These are phyloP conservation scores for Falco concolor DNA, from an alignment of 2,797 vertebrate species.

Conservation along the genomic window DNA sequence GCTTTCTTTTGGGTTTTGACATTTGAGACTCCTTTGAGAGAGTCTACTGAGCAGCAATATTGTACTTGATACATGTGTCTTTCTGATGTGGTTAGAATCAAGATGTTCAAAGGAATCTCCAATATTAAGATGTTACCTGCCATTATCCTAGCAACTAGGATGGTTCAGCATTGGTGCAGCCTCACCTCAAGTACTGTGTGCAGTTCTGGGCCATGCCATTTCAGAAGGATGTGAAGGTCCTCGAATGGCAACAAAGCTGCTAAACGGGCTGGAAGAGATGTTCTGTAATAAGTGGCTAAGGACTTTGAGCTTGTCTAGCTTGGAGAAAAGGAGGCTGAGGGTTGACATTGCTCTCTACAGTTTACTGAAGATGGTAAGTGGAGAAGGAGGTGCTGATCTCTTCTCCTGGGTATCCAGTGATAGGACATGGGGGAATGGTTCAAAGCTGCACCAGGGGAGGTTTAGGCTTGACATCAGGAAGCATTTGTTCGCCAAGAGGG, in stretches of 20 bases:
- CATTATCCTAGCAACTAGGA: neutral
- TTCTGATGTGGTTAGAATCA: neutral
- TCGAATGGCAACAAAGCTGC: neutral
- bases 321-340: neutral
- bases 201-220: neutral
- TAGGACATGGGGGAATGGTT: neutral
- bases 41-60: neutral
- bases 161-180: neutral
- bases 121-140: neutral
- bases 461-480: neutral
- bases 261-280: neutral
- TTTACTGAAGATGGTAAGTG: neutral
- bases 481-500: rapidly evolving
- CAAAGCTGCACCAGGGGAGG: neutral
- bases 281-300: neutral
- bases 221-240: neutral
- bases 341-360: rapidly evolving
- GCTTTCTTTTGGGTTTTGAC: neutral
- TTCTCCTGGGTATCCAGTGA: neutral
- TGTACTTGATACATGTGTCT: rapidly evolving
- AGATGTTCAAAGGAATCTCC: neutral
- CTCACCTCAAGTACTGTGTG: neutral
- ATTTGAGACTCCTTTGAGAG: neutral
- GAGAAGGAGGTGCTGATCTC: neutral
- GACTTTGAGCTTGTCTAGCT: neutral